phyloP scores from a whole-genome alignment of 2,113 vertebrate genomes.

The Cathartes aura region DNA sequence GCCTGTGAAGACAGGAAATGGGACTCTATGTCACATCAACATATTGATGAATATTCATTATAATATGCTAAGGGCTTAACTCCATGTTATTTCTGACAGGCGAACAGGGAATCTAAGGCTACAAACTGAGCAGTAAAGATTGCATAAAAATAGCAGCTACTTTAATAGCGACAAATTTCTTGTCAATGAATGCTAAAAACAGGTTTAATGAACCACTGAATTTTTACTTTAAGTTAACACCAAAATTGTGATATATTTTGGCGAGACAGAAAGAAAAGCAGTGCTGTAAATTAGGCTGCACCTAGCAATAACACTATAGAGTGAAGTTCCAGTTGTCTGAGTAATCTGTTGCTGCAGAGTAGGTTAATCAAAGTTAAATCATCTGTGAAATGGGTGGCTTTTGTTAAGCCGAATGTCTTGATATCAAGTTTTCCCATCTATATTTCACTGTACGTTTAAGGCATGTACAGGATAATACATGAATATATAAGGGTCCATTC shows the following conservation, averaged over 20 bases:
- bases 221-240: constrained; percentile 79
- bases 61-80: constrained; percentile 70
- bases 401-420: constrained; percentile 79
- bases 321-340: constrained; percentile 78
- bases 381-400: constrained; percentile 84
- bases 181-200: constrained; percentile 73
- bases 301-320: constrained; percentile 70
- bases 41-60: constrained; percentile 76
- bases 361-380: constrained; percentile 85
- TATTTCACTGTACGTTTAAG: constrained; percentile 58
- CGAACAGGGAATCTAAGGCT: constrained; percentile 67
- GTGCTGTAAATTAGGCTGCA: constrained; percentile 75
- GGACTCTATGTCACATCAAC: constrained; percentile 68
- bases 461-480: background rate
- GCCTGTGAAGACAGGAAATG: constrained; percentile 54
- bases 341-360: constrained; percentile 78
- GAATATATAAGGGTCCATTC: background rate
- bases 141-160: constrained; percentile 72
- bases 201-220: constrained; percentile 77
- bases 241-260: constrained; percentile 82
- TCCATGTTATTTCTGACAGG: constrained; percentile 72
- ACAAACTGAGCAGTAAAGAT: constrained; percentile 72
- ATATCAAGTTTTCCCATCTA: constrained; percentile 63
- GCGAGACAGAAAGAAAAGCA: constrained; percentile 75
- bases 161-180: constrained; percentile 74